Percentiles rank a stretch among this genome's conserved stretches.
Evolutionary conservation across 2,888 invertebrate genomes (phyloP).

Genomic region (Neocrepidodera transversa): DNA sequence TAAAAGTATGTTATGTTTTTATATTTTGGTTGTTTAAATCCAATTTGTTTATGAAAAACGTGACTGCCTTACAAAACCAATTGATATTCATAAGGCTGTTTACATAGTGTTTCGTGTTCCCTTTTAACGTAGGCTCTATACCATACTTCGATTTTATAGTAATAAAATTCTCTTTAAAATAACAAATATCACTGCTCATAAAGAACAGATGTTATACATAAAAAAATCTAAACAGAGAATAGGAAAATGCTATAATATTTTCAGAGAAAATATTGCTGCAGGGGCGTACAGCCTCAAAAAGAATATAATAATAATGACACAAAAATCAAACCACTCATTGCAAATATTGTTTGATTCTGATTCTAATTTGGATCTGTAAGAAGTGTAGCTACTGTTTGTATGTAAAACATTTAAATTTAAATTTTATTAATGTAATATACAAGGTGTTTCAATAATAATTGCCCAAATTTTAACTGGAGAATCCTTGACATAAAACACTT

Average conservation of each 20-base stretch:
- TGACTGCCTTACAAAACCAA: constrained; percentile 27
- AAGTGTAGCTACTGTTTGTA: neutral
- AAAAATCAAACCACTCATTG: neutral
- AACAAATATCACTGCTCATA: constrained; percentile 37
- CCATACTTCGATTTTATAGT: constrained; percentile 36
- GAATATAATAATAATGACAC: neutral
- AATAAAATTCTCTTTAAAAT: constrained; percentile 36
- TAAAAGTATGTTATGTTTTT: constrained; percentile 15
- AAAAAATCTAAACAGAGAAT: constrained; percentile 36
- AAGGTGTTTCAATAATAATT: too few relatives aligned
- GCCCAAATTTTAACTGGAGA: too few relatives aligned
- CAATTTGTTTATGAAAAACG: constrained; percentile 29
- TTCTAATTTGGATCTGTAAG: neutral
- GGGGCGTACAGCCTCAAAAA: neutral
- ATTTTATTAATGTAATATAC: too few relatives aligned
- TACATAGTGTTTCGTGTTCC: constrained; percentile 25
- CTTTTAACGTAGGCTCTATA: constrained; percentile 21
- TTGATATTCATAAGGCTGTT: constrained; percentile 30
- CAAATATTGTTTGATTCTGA: neutral
- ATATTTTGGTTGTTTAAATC: constrained; percentile 24
- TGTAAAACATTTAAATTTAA: too few relatives aligned
- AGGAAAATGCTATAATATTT: constrained; percentile 38
- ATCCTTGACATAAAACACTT: too few relatives aligned
- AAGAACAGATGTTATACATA: constrained; percentile 38
- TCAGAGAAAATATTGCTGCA: constrained; percentile 26